Percentiles rank a stretch among this genome's conserved stretches.
phyloP scores from a whole-genome alignment of 2,888 invertebrate species.

The Trisateles emortualis region DNA sequence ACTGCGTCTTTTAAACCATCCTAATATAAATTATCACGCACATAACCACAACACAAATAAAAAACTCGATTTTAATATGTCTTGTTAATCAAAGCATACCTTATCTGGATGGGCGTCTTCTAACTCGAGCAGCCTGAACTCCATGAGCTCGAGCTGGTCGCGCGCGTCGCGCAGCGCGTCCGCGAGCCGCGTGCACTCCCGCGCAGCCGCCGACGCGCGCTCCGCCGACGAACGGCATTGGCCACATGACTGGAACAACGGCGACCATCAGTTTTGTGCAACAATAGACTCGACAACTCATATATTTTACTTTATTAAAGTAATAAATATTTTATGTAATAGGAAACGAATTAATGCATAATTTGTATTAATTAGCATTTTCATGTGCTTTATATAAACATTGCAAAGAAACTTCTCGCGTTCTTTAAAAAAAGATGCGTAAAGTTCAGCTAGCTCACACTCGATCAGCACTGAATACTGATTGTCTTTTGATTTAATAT shows the following conservation, averaged over 20 bases:
- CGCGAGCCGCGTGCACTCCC: conserved; percentile 86
- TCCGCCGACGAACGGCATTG: conserved; percentile 78
- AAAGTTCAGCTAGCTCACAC: too few relatives aligned
- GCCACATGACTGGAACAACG: conserved; percentile 74
- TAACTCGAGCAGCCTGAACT: conserved; percentile 92
- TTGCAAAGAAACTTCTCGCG: too few relatives aligned
- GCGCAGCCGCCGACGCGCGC: conserved; percentile 78
- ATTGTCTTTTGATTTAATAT: too few relatives aligned
- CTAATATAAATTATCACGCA: conserved; percentile 3
- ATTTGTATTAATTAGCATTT: too few relatives aligned
- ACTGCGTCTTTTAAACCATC: conserved; percentile 5
- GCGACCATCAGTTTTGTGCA: conserved; percentile 42
- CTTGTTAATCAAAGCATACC: conserved; percentile 50
- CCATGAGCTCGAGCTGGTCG: conserved; percentile 93
- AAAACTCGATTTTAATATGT: too few relatives aligned
- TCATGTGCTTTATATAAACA: too few relatives aligned
- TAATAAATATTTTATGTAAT: not conserved
- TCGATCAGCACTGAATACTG: too few relatives aligned
- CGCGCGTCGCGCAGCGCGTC: conserved; percentile 91
- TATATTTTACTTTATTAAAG: not conserved
- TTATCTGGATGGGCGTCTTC: conserved; percentile 89
- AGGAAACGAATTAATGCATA: too few relatives aligned
- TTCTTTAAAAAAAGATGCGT: too few relatives aligned
- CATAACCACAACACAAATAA: not conserved
- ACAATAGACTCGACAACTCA: conserved; percentile 6